Conservation (phyloP, 1,140 invertebrate species). For the Caligus rogercresseyi region DNA sequence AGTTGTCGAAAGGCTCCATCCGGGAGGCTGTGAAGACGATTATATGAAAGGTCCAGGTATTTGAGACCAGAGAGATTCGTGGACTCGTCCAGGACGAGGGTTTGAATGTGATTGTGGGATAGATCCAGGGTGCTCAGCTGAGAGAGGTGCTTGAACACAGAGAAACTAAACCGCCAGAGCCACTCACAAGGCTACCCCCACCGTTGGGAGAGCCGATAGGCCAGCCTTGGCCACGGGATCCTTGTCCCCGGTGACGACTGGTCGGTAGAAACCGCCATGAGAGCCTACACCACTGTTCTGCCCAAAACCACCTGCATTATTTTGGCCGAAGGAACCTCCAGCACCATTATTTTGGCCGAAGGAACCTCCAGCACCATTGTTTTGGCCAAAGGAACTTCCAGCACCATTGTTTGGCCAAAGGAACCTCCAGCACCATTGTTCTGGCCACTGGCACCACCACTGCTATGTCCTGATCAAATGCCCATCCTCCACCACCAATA, state of each 20-base stretch:
- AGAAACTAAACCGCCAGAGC: slow-evolving; percentile 39
- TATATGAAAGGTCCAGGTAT: slow-evolving; percentile 57
- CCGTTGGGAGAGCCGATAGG: neutral
- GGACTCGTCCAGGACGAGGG: slow-evolving; percentile 38
- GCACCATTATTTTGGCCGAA: neutral
- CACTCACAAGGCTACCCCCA: neutral
- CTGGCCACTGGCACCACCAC: neutral
- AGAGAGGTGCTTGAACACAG: slow-evolving; percentile 28
- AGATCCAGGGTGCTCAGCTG: slow-evolving; percentile 59
- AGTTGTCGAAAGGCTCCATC: slow-evolving; percentile 19
- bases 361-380: neutral
- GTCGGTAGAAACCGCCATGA: no score
- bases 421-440: neutral
- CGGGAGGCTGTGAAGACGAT: slow-evolving; percentile 43
- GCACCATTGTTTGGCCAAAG: neutral
- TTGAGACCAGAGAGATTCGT: slow-evolving; percentile 54
- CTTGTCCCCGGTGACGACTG: no score
- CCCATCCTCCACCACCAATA: neutral
- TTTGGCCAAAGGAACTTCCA: neutral
- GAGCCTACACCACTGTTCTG: neutral
- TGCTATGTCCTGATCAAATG: neutral
- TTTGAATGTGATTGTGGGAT: slow-evolving; percentile 61
- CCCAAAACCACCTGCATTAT: neutral
- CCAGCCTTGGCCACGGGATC: neutral
- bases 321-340: neutral